Conservation (phyloP, 64 coral and sea anemone species). For the Stichodactyla helianthus region DNA sequence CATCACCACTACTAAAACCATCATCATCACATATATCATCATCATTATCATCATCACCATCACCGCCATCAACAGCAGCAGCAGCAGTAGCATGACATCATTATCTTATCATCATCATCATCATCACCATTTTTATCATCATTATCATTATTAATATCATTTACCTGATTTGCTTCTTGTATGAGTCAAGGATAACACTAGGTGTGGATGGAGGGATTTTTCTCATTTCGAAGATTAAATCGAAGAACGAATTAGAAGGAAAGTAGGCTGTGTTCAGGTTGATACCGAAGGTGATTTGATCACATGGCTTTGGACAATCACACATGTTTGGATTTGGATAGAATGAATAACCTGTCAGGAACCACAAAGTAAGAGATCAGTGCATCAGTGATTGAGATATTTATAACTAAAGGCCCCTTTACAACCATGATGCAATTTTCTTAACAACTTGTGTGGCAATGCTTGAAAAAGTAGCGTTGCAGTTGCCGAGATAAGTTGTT, state of each 20-base stretch:
- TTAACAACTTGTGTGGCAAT: too few relatives aligned
- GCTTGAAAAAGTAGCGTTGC: too few relatives aligned
- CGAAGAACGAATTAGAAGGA: neutral
- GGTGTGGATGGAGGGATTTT: neutral
- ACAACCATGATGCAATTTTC: too few relatives aligned
- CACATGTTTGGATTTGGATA: neutral
- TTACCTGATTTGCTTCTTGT: neutral
- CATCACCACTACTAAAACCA: too few relatives aligned
- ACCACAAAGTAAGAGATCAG: neutral
- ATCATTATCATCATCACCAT: too few relatives aligned
- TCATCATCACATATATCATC: too few relatives aligned
- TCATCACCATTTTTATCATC: too few relatives aligned
- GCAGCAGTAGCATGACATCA: too few relatives aligned
- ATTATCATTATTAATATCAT: neutral
- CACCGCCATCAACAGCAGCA: too few relatives aligned
- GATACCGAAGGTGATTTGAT: neutral
- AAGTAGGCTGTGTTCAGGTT: neutral
- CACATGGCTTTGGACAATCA: neutral
- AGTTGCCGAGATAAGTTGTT: too few relatives aligned
- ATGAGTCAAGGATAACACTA: neutral
- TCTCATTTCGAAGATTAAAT: neutral
- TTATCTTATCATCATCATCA: too few relatives aligned
- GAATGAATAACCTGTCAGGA: neutral
- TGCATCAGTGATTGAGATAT: neutral
- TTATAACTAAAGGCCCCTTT: too few relatives aligned